A percentile compares a stretch with the other conserved stretches of the same genome.
Evolutionary conservation across 2,113 vertebrate species (phyloP).

Genomic region (Hippopotamus amphibius): DNA sequence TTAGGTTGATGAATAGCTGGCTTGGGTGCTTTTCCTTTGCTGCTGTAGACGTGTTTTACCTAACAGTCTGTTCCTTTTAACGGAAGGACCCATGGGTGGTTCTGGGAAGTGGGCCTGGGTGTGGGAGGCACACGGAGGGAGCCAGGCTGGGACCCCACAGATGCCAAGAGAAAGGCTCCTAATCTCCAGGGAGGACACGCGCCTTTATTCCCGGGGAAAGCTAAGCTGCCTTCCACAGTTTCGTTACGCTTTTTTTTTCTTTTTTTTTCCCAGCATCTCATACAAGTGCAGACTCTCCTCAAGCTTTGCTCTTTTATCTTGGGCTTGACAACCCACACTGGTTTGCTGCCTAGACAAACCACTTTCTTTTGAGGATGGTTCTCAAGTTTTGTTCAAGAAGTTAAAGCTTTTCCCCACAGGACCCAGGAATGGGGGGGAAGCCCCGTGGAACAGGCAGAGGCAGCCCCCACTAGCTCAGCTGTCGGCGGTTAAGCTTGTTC

Average conservation of each 20-base stretch:
- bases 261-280: not conserved
- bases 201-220: not conserved
- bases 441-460: not conserved
- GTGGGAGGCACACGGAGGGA: not conserved
- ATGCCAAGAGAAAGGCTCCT: not conserved
- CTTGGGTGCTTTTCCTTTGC: not conserved
- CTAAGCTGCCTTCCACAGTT: not conserved
- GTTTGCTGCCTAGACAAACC: not conserved
- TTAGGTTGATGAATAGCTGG: too few species aligned
- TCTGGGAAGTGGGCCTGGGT: not conserved
- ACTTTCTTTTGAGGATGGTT: not conserved
- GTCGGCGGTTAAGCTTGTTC: fast-evolving
- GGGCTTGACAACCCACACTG: not conserved
- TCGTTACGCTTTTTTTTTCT: not conserved
- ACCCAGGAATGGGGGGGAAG: not conserved
- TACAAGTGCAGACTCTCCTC: not conserved
- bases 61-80: not conserved
- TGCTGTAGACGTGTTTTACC: not conserved
- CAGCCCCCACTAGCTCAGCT: not conserved
- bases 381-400: not conserved
- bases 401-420: not conserved
- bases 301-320: not conserved
- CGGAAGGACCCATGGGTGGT: fast-evolving
- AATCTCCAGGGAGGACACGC: too few species aligned
- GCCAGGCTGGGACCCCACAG: not conserved